Evolutionary conservation across 92 coral and sea anemone genomes (phyloP), one percentile per base, ranked within the genome.

Genomic region (Metridium senile): DNA sequence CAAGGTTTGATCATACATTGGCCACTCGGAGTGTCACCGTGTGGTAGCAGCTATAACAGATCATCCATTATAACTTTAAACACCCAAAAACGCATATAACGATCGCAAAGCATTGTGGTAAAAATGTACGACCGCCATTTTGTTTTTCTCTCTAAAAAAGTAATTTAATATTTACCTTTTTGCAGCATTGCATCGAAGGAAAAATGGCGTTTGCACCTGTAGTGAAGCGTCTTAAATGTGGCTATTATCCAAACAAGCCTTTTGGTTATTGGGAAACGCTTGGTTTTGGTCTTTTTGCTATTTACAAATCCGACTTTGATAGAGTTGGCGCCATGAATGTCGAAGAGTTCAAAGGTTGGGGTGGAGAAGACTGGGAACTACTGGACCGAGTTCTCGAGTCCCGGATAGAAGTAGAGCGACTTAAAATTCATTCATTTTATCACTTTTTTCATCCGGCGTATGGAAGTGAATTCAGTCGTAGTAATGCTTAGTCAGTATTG

Each of bases 201-300:
- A 93, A 93, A 83, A 93, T 93, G 97, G 97, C 97, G 11, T 93
- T 93, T 63, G 93, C 93, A 58, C 97, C 97, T 9, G 97, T 93
- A 7, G 97, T 93, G n/a, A 89, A 89, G 66, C 87, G 97, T 46
- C 84, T 93, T 27, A 84, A 87, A 11, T 93, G 97, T 30, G 97
- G 97, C 17, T 82, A 71, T 63, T 84, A 93, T 59, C 95, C 97
- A 1, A 77, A 53, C 9, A 74, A 78, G 7, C 97, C 97, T 31
- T 83, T 80, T 28, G 97, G 97, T 65, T 93, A 93, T 68, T 93
- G 97, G 97, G 97, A 93, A 45, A 90, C 89, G 1, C 92, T 90
- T 2, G 97, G 97, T 1, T 93, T 93, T 45, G 97, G 97, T 45
- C 72, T 93, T 29, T 65, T 93, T 46, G 95, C 97, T 33, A 62